Conservation (phyloP, 2,797 vertebrate species). For the Halcyon leucocephala region DNA sequence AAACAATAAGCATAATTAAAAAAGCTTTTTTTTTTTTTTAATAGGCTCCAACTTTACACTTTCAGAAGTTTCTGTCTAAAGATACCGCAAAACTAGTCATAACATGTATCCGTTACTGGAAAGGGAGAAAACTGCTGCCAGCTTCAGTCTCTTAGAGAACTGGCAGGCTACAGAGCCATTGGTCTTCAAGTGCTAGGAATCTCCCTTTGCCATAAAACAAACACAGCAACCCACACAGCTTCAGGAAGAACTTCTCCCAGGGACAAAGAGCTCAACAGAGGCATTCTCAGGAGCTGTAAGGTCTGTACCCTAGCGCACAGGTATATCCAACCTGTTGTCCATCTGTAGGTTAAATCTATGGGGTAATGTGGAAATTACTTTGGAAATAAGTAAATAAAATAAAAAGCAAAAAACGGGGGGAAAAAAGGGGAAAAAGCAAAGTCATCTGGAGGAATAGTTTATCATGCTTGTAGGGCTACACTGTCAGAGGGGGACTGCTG, state of each 20-base stretch:
- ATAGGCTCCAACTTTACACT: background rate
- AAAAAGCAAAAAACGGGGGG: fast-evolving
- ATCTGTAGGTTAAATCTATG: background rate
- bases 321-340: background rate
- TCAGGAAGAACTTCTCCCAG: background rate
- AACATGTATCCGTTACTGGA: slow-evolving; percentile 41
- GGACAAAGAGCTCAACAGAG: background rate
- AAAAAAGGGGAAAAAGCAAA: fast-evolving
- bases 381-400: fast-evolving
- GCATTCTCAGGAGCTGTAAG: background rate
- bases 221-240: background rate
- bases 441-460: background rate
- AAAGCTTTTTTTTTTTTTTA: background rate
- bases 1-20: slow-evolving; percentile 45
- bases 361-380: background rate
- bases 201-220: slow-evolving; percentile 2
- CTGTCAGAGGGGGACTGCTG: background rate
- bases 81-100: slow-evolving; percentile 24
- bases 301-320: background rate
- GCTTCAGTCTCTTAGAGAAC: background rate
- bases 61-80: slow-evolving; percentile 20
- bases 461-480: background rate
- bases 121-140: slow-evolving; percentile 46
- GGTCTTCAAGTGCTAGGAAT: background rate
- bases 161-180: background rate